Percentiles rank a stretch among this genome's conserved stretches.
These are phyloP conservation scores for Heterotis niloticus DNA, from an alignment of 2,113 vertebrate genomes.

Conservation along the genomic window DNA sequence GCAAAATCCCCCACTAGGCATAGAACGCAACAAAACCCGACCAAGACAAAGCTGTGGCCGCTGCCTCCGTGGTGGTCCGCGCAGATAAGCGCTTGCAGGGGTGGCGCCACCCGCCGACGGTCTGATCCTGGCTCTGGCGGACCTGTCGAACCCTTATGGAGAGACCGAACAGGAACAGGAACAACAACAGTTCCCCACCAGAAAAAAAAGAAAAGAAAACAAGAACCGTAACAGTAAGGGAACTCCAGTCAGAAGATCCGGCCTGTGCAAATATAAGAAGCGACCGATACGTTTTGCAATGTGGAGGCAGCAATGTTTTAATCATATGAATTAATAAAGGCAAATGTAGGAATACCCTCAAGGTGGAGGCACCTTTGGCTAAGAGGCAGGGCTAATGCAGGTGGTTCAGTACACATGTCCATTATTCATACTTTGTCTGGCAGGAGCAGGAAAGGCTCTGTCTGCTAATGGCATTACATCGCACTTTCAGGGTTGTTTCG, in stretches of 20 bases:
- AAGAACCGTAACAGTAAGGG: background rate
- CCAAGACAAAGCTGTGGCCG: too few relatives aligned
- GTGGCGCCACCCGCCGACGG: too few relatives aligned
- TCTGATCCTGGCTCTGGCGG: too few relatives aligned
- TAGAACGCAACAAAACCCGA: too few relatives aligned
- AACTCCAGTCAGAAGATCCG: background rate
- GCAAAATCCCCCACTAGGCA: too few relatives aligned
- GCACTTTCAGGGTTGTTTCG: slow-evolving; percentile 32
- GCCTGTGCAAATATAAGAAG: background rate
- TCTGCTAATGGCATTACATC: slow-evolving; percentile 39
- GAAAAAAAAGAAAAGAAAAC: too few relatives aligned
- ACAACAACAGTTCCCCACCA: too few relatives aligned
- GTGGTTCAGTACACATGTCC: slow-evolving; percentile 33
- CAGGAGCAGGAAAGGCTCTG: background rate
- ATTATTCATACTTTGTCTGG: slow-evolving; percentile 27
- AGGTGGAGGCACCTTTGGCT: slow-evolving; percentile 33
- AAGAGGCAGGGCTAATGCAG: slow-evolving; percentile 25
- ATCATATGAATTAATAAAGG: slow-evolving; percentile 33
- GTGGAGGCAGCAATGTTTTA: slow-evolving; percentile 24
- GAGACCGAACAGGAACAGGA: too few relatives aligned
- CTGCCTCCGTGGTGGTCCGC: too few relatives aligned
- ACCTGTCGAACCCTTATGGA: too few relatives aligned
- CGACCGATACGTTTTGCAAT: background rate
- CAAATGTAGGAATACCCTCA: slow-evolving; percentile 29
- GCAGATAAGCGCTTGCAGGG: too few relatives aligned